These are phyloP conservation scores for Ramazzottius varieornatus DNA, from an alignment of 2,888 invertebrate species.

Conservation along the genomic window DNA sequence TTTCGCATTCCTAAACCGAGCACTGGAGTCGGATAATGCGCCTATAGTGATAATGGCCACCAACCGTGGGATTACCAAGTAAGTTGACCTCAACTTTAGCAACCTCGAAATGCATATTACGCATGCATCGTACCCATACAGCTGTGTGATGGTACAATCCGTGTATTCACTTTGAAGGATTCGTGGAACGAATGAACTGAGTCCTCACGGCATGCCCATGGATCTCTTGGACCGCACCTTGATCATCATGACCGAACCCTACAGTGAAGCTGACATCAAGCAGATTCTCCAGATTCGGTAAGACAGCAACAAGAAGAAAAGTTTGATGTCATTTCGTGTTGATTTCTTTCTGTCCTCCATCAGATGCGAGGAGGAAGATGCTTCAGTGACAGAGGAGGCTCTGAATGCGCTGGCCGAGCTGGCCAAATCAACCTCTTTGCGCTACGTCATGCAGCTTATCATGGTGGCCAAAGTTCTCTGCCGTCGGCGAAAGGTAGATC, in stretches of 20 bases:
- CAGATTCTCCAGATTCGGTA: conserved; percentile 66
- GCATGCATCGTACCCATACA: background rate
- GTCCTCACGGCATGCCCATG: conserved; percentile 88
- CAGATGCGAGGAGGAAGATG: conserved; percentile 88
- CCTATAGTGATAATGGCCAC: conserved; percentile 97
- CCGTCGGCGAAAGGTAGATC: conserved; percentile 50
- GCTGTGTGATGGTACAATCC: too few relatives aligned
- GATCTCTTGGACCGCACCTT: conserved; percentile 83
- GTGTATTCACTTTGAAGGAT: conserved; percentile 31
- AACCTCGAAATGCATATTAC: background rate
- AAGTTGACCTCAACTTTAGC: background rate
- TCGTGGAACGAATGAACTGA: conserved; percentile 67
- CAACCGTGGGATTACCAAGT: conserved; percentile 59
- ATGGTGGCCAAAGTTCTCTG: conserved; percentile 85
- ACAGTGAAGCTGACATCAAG: conserved; percentile 57
- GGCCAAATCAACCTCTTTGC: conserved; percentile 66
- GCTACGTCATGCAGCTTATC: conserved; percentile 91
- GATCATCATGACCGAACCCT: conserved; percentile 61
- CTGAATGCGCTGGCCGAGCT: conserved; percentile 67
- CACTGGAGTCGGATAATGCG: conserved; percentile 82
- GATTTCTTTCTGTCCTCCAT: conserved; percentile 7
- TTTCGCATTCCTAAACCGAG: conserved; percentile 88
- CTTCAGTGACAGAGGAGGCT: conserved; percentile 71
- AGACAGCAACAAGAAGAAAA: conserved; percentile 5
- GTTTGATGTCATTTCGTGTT: conserved; percentile 5